These are phyloP conservation scores for Otus sunia DNA, from an alignment of 2,113 vertebrate species.

Conservation along the genomic window DNA sequence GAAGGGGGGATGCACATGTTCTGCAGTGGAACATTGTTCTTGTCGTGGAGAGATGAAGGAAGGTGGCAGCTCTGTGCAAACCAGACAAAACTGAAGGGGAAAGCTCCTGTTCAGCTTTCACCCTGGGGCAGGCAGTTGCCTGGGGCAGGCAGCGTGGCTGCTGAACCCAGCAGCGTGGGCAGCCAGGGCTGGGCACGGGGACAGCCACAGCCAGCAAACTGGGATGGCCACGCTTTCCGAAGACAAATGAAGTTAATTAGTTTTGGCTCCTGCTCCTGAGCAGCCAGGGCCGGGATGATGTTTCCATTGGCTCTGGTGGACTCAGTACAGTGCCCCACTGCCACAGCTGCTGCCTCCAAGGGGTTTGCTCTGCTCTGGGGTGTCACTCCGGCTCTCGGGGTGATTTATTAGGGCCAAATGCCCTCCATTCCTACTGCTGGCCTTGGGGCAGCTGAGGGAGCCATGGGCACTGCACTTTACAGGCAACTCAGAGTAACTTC, in stretches of 20 bases:
- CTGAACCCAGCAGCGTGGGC: not conserved
- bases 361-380: not conserved
- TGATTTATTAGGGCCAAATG: not conserved
- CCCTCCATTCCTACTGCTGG: accelerated
- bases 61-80: not conserved
- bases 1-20: not conserved
- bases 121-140: not conserved
- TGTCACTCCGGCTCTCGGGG: not conserved
- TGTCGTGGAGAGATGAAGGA: accelerated
- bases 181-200: not conserved
- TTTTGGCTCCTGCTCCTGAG: not conserved
- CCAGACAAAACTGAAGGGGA: not conserved
- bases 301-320: not conserved
- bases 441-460: not conserved
- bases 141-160: not conserved
- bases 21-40: not conserved
- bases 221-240: accelerated
- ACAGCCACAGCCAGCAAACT: not conserved
- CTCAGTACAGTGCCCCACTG: accelerated
- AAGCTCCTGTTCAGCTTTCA: not conserved
- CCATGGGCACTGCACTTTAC: not conserved
- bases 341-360: not conserved
- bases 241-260: not conserved
- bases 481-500: not conserved
- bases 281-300: not conserved